Evolutionary conservation across 2,888 invertebrate genomes (phyloP).

Genomic region (Pammene fasciana): DNA sequence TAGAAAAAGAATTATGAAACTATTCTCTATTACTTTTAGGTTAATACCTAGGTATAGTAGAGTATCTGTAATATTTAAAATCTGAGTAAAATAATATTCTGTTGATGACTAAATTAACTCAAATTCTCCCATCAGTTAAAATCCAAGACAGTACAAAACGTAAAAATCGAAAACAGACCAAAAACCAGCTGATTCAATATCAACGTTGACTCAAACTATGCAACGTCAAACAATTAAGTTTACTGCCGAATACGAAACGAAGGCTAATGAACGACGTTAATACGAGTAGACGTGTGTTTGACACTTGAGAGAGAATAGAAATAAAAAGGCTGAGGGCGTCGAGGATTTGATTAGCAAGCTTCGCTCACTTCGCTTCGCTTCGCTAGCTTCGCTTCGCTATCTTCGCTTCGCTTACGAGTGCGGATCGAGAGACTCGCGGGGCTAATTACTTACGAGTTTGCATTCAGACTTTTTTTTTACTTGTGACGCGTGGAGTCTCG

Average conservation of each 20-base stretch:
- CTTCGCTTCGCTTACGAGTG: conserved; percentile 80
- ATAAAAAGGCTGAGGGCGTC: conserved; percentile 78
- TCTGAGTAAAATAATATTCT: not conserved
- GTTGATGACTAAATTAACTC: not conserved
- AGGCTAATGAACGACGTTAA: conserved; percentile 34
- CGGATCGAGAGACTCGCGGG: conserved; percentile 80
- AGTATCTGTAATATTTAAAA: too few species aligned
- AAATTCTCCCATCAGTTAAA: not conserved
- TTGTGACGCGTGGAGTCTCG: conserved; percentile 61
- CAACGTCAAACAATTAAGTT: conserved; percentile 23
- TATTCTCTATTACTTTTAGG: too few species aligned
- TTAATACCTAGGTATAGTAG: too few species aligned
- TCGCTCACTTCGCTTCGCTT: conserved; percentile 75
- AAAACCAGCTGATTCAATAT: conserved; percentile 9
- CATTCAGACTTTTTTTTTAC: conserved; percentile 76
- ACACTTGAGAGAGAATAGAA: conserved; percentile 79
- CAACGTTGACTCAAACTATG: conserved; percentile 27
- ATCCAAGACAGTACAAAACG: not conserved
- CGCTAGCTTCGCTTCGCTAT: conserved; percentile 75
- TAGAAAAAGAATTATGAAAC: too few species aligned
- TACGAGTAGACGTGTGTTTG: conserved; percentile 48
- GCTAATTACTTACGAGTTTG: conserved; percentile 82
- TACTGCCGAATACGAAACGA: conserved; percentile 17
- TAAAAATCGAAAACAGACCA: not conserved
- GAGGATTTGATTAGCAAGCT: conserved; percentile 84